These are phyloP conservation scores for Promerops cafer DNA, from an alignment of 2,113 vertebrate genomes.

Conservation along the genomic window DNA sequence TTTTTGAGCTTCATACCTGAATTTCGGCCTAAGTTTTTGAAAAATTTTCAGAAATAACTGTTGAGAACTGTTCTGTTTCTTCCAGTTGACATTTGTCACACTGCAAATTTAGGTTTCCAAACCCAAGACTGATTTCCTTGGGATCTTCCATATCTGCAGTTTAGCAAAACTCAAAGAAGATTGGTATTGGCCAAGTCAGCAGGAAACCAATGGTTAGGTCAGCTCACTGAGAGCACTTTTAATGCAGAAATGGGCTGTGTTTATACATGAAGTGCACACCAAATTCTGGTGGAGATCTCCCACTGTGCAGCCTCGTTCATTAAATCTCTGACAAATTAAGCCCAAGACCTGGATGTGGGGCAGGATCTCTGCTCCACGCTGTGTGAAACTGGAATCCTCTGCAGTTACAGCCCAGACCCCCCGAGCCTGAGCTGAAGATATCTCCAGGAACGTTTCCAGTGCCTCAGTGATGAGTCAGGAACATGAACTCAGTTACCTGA, in stretches of 20 bases:
- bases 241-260: not conserved
- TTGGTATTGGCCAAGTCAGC: not conserved
- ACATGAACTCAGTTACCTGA: not conserved
- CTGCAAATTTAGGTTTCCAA: not conserved
- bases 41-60: not conserved
- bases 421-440: not conserved
- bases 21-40: not conserved
- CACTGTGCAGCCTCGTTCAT: not conserved
- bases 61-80: not conserved
- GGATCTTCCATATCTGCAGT: not conserved
- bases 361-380: not conserved
- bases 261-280: not conserved
- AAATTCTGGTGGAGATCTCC: not conserved
- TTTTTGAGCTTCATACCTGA: not conserved
- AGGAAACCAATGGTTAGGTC: not conserved
- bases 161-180: not conserved
- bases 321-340: not conserved
- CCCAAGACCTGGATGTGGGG: rapidly evolving
- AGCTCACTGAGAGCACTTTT: not conserved
- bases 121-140: not conserved
- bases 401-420: not conserved
- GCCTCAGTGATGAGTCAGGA: not conserved
- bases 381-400: not conserved
- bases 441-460: not conserved
- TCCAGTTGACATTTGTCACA: not conserved